Evolutionary conservation across 2,797 vertebrate genomes (phyloP).

Genomic region (Anguilla anguilla): DNA sequence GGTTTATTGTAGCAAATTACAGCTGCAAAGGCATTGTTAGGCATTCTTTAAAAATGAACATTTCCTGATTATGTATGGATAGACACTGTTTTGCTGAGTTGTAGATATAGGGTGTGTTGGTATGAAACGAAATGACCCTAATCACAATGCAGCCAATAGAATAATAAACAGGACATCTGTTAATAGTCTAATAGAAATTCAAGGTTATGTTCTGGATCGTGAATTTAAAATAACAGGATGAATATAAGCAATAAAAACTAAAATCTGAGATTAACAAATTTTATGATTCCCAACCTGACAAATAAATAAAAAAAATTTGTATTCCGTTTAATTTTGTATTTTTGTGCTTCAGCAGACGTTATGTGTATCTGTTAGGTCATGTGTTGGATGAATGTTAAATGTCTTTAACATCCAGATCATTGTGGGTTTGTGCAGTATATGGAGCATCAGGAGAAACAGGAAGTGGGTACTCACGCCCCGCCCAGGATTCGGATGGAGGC

Average conservation of each 20-base stretch:
- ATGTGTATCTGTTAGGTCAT: not conserved
- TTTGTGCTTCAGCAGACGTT: not conserved
- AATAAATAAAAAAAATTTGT: too few relatives aligned
- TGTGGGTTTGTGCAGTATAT: not conserved
- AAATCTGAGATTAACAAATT: not conserved
- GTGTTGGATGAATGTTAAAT: not conserved
- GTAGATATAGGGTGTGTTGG: not conserved
- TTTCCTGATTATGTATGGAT: not conserved
- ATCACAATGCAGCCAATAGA: not conserved
- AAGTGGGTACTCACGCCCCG: conserved; percentile 66
- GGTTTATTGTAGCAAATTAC: not conserved
- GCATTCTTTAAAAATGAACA: not conserved
- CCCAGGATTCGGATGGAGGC: conserved; percentile 73
- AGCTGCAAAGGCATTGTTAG: not conserved
- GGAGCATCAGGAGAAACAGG: not conserved
- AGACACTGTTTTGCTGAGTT: not conserved
- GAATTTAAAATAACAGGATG: not conserved
- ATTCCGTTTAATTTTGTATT: too few relatives aligned
- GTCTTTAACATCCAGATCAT: not conserved
- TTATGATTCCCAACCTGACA: not conserved
- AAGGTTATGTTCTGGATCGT: not conserved
- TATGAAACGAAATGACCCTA: not conserved
- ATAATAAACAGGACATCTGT: not conserved
- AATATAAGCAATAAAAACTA: not conserved
- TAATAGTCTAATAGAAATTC: not conserved